These are phyloP conservation scores for Ctenodactylus gundi DNA, from an alignment of 2,113 vertebrate genomes.

Conservation along the genomic window DNA sequence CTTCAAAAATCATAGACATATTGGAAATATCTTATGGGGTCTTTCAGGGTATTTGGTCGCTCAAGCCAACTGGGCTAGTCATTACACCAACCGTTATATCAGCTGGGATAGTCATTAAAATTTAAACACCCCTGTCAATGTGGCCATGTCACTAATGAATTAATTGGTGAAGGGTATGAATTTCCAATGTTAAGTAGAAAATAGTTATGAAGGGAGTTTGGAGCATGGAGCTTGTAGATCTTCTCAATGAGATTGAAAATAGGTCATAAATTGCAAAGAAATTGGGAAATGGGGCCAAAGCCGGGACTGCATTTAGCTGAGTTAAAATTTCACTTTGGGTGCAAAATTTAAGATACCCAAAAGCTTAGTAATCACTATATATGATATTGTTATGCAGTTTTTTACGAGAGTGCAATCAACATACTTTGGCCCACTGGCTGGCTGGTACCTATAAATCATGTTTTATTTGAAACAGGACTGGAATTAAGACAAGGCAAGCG, in stretches of 20 bases:
- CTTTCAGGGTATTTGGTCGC: neutral
- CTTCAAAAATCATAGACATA: neutral
- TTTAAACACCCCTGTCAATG: neutral
- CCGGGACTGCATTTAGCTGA: neutral
- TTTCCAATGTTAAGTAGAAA: neutral
- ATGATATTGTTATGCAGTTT: neutral
- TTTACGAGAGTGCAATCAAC: neutral
- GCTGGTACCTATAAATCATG: neutral
- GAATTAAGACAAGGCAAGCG: neutral
- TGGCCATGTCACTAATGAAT: neutral
- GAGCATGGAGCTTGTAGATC: neutral
- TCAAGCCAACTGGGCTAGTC: neutral
- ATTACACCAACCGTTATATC: too few species aligned
- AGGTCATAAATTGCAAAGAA: neutral
- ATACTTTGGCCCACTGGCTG: neutral
- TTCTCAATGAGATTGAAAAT: constrained; percentile 2
- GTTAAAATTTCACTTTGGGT: neutral
- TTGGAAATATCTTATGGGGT: neutral
- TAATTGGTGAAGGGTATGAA: neutral
- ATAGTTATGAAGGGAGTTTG: neutral
- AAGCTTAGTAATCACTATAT: neutral
- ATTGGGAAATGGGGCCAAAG: neutral
- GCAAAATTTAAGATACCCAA: neutral
- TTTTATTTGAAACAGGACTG: neutral
- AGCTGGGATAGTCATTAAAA: neutral